Base-by-base conservation (phyloP, 2,888 invertebrate species). In the Drosophila incognita region DNA sequence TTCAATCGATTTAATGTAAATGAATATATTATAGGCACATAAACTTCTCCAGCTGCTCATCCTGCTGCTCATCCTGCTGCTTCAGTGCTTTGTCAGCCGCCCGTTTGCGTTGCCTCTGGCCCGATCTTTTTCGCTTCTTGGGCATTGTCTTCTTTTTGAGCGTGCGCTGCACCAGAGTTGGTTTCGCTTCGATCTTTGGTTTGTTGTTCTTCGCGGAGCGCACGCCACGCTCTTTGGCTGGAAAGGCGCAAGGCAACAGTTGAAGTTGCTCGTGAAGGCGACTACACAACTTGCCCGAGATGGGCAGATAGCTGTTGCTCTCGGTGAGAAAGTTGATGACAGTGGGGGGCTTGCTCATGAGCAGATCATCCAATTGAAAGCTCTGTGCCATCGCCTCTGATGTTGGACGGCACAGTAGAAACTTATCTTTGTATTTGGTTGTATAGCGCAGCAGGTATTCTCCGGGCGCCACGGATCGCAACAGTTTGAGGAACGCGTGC, bases 171-270 rank as follows among this genome's bases (percentile, higher is more conserved):
- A 35, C 49, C 21, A 31, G 2, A 3, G 24, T 24, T 2, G 42
- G 57, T n/a, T 52, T 54, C 15, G 48, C 31, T 1, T 48, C 52
- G 3, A 27, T 7, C 2, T 21, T 46, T 1, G 27, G 0, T 7
- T 24, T 6, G 0, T 51, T 18, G 1, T 52, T 54, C 2, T 29
- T 67, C 0, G 29, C 7, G 5, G 51, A 46, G 11, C 54, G 24
- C 0, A 31, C 63, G 6, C 63, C 73, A 1, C 56, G 61, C 4
- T 27, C 15, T 27, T 64, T 33, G 62, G 76, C 36, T 38, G 79
- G 81, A 66, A 93, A 93, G 0, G 86, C 57, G 18, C 89, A 87
- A 0, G 92, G 93, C 38, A 92, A 35, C 21, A 91, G 60, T 8
- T 87, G 68, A 13, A 84, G 76, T 27, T 81, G 61, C 31, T 75